phyloP scores from a whole-genome alignment of 2,888 invertebrate species.

The Meliscaeva auricollis region DNA sequence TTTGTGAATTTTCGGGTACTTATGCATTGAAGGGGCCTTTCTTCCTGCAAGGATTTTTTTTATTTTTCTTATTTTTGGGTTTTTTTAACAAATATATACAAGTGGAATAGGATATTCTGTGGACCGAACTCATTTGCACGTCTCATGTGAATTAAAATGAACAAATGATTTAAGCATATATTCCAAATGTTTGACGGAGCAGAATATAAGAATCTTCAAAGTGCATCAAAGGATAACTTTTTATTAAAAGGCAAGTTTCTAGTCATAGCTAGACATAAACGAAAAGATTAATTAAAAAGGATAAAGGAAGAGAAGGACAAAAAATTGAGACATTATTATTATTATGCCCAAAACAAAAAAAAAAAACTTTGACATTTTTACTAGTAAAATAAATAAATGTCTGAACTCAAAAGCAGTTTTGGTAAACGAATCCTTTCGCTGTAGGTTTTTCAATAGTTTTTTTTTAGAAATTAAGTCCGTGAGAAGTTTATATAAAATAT shows the following conservation, averaged over 20 bases:
- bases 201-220: conserved; percentile 40
- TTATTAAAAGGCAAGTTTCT: neutral
- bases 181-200: conserved; percentile 54
- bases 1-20: conserved; percentile 49
- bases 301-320: neutral
- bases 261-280: neutral
- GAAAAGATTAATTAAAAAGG: conserved; percentile 15
- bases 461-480: neutral
- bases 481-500: neutral
- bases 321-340: neutral
- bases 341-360: neutral
- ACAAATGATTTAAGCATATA: conserved; percentile 43
- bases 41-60: conserved; percentile 36
- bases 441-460: neutral
- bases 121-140: conserved; percentile 29
- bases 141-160: conserved; percentile 26
- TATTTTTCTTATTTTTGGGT: conserved; percentile 40
- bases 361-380: neutral
- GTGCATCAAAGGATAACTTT: conserved; percentile 33
- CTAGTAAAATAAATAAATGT: neutral
- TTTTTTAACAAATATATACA: conserved; percentile 1
- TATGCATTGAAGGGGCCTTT: conserved; percentile 55
- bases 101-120: neutral
- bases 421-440: too few species aligned
- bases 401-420: neutral